Evolutionary conservation across 2,113 vertebrate species (phyloP), one percentile per base, ranked within the genome.

Genomic region (Macquaria australasica): DNA sequence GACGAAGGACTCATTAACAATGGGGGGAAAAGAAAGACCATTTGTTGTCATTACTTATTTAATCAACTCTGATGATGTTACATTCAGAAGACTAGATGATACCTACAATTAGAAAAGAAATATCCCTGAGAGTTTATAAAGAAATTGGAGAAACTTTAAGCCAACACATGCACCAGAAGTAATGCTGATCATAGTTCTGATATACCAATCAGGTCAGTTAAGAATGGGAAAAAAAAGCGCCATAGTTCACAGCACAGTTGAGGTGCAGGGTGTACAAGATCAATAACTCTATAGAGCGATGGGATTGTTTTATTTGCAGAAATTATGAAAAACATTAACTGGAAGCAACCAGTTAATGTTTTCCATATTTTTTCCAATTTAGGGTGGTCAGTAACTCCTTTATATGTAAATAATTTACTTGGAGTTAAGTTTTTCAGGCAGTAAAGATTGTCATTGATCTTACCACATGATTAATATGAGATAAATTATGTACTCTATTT

Each of bases 1-100:
- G 23, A 50, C 63, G 23, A 70, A 41, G 16, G 31, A 70, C 69
- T 56, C 31, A 63, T 66, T 56, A 56, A 58, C 50, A 56, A 63
- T 56, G 31, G 34, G 34, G 34, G 34, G 25, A 37, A 43, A 8
- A 64, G 5, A 51, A 41, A 72, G 25, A 71, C 14, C 1, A n/a
- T 43, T 55, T 64, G 8, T 73, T 45, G 15, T 67, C 50, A 73
- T 66, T 55, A 55, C n/a, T 34, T 63, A 43, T 53, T 55, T 28
- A 62, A 51, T 62, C 20, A 31, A 31, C 45, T 63, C 45, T 63
- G 23, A 66, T 12, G 31, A 31, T 21, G 20, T 77, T 72, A 39
- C 12, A 39, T 56, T 21, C 31, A 25, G 3, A 58, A n/a, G 31
- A 55, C 18, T 20, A 16, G 68, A 25, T 43, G 6, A 59, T 51